Conservation (phyloP, 1,140 invertebrate species). For the Eulimnadia texana region DNA sequence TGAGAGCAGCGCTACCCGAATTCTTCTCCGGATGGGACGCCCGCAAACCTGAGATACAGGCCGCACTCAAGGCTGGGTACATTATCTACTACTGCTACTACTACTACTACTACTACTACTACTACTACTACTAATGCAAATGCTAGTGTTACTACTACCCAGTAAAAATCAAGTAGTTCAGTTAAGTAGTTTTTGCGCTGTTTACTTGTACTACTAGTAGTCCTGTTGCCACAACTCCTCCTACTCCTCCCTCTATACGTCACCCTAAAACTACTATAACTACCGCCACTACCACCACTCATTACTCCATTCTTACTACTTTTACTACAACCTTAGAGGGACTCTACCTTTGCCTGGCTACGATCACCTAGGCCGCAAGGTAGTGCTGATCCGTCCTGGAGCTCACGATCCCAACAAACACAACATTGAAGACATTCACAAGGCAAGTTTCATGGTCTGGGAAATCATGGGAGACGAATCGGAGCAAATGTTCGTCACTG, state of each 20-base stretch:
- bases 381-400: constrained; percentile 18
- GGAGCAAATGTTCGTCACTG: constrained; percentile 15
- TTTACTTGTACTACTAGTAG: too few relatives aligned
- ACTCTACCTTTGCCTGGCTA: constrained; percentile 19
- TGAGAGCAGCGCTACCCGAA: constrained; percentile 64
- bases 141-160: neutral
- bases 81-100: neutral
- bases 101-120: neutral
- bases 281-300: too few relatives aligned
- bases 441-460: constrained; percentile 14
- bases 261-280: neutral
- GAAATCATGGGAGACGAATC: constrained; percentile 3
- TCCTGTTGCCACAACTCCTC: too few relatives aligned
- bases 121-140: too few relatives aligned
- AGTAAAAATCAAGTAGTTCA: neutral
- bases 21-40: constrained; percentile 44
- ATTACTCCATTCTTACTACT: neutral
- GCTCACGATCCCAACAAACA: constrained; percentile 13
- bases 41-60: constrained; percentile 18
- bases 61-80: constrained; percentile 21
- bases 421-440: constrained; percentile 5
- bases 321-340: constrained; percentile 12
- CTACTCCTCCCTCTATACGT: too few relatives aligned
- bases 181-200: too few relatives aligned
- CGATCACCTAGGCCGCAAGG: constrained; percentile 19